Evolutionary conservation across 2,113 vertebrate species (phyloP).

Genomic region (Loxodonta africana): DNA sequence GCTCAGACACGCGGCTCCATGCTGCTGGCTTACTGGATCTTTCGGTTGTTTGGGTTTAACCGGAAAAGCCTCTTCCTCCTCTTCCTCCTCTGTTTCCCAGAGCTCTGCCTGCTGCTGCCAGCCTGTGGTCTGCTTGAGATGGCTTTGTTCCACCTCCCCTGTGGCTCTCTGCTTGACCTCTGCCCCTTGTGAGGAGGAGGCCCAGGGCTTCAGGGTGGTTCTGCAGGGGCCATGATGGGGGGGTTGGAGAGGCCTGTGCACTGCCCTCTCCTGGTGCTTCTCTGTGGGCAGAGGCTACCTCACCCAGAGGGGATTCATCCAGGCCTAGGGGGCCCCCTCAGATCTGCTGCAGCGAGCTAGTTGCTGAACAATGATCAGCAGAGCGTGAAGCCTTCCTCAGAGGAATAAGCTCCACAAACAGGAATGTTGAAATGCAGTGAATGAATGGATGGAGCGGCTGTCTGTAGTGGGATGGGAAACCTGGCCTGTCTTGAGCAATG

Average conservation of each 20-base stretch:
- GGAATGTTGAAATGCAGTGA: not conserved
- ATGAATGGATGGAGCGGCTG: not conserved
- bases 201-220: not conserved
- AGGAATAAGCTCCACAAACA: not conserved
- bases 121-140: not conserved
- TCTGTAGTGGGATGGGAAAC: not conserved
- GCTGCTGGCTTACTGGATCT: not conserved
- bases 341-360: not conserved
- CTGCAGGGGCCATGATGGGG: not conserved
- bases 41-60: slow-evolving; percentile 40
- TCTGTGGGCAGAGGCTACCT: slow-evolving; percentile 11
- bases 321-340: not conserved
- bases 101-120: not conserved
- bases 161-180: not conserved
- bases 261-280: not conserved
- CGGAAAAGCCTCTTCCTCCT: not conserved
- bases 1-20: not conserved
- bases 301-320: not conserved
- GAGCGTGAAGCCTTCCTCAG: not conserved
- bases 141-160: not conserved
- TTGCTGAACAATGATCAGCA: not conserved
- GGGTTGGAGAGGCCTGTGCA: not conserved
- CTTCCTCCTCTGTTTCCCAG: not conserved
- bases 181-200: not conserved
- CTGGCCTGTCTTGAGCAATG: not conserved